Percentiles rank a stretch among this genome's conserved stretches.
Evolutionary conservation across 30 jellyfish, hydroid and myxozoan species (phyloP).

Genomic region (Catostylus mosaicus): DNA sequence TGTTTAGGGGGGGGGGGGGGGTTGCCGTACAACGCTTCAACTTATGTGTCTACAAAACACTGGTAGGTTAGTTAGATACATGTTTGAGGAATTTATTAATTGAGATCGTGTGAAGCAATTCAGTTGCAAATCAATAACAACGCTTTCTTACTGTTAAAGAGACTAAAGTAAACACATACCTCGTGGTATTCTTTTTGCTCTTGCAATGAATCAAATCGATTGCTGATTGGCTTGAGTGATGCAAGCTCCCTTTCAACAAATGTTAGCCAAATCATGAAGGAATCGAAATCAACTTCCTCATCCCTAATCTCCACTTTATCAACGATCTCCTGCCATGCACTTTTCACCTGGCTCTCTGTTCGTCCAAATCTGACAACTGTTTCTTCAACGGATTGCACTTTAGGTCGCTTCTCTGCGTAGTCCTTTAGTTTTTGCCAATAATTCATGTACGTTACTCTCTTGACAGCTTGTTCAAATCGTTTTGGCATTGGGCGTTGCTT

Average conservation of each 20-base stretch:
- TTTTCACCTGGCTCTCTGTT: constrained; percentile 59
- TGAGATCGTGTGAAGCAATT: no score
- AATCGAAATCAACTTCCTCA: constrained; percentile 60
- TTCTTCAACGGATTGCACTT: constrained; percentile 51
- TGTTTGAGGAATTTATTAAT: no score
- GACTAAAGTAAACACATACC: constrained; percentile 47
- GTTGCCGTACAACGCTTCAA: no score
- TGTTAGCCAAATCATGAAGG: constrained; percentile 76
- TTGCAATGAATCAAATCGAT: constrained; percentile 56
- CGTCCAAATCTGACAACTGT: constrained; percentile 56
- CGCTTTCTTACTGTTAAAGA: background rate
- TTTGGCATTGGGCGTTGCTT: constrained; percentile 24
- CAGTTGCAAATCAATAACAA: background rate
- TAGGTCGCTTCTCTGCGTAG: background rate
- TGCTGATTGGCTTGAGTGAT: constrained; percentile 53
- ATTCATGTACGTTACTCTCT: constrained; percentile 47
- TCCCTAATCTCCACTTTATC: constrained; percentile 47
- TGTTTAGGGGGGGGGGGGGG: no score
- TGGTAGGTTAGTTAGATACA: no score
- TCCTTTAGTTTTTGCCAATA: constrained; percentile 51
- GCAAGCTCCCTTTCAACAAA: constrained; percentile 85
- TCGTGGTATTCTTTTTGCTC: constrained; percentile 74
- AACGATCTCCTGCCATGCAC: constrained; percentile 60
- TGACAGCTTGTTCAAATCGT: constrained; percentile 32
- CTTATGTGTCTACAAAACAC: no score